phyloP scores from a whole-genome alignment of 2,797 vertebrate genomes.

The Micropoecilia bifurca region DNA sequence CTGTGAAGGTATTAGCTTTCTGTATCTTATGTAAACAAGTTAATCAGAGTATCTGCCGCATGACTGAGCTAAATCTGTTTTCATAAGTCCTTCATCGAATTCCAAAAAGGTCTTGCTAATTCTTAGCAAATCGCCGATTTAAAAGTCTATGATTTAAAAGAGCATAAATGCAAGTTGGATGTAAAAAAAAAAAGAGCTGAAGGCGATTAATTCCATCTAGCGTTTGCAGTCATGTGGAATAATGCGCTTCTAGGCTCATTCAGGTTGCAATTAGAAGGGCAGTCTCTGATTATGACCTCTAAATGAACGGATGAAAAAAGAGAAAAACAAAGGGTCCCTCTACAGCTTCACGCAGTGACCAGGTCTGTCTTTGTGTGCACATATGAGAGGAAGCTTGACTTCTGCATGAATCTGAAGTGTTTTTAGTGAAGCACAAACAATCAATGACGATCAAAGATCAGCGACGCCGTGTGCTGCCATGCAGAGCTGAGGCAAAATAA shows the following conservation, averaged over 20 bases:
- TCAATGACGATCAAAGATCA: not conserved
- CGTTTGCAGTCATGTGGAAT: slow-evolving; percentile 63
- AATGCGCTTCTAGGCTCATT: slow-evolving; percentile 64
- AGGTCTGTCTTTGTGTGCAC: slow-evolving; percentile 17
- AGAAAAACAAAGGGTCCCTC: slow-evolving; percentile 46
- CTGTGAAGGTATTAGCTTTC: slow-evolving; percentile 3
- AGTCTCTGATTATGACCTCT: slow-evolving; percentile 45
- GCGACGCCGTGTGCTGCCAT: slow-evolving; percentile 22
- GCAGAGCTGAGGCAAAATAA: slow-evolving; percentile 41
- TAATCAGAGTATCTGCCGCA: slow-evolving; percentile 10
- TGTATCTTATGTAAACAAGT: not conserved
- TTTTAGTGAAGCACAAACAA: not conserved
- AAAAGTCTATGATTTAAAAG: slow-evolving; percentile 35
- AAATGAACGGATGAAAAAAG: slow-evolving; percentile 58
- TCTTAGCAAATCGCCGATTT: slow-evolving; percentile 47
- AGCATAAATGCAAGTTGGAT: slow-evolving; percentile 29
- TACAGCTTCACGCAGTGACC: slow-evolving; percentile 28
- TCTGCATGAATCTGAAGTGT: slow-evolving; percentile 4
- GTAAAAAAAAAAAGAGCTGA: slow-evolving; percentile 31
- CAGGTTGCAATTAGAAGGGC: slow-evolving; percentile 64
- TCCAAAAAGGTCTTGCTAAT: slow-evolving; percentile 48
- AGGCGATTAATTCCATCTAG: slow-evolving; percentile 64
- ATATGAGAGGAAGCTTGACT: not conserved
- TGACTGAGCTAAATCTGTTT: slow-evolving; percentile 36
- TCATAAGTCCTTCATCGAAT: slow-evolving; percentile 29